phyloP scores from a whole-genome alignment of 2,888 invertebrate genomes.

The Leptura quadrifasciata region DNA sequence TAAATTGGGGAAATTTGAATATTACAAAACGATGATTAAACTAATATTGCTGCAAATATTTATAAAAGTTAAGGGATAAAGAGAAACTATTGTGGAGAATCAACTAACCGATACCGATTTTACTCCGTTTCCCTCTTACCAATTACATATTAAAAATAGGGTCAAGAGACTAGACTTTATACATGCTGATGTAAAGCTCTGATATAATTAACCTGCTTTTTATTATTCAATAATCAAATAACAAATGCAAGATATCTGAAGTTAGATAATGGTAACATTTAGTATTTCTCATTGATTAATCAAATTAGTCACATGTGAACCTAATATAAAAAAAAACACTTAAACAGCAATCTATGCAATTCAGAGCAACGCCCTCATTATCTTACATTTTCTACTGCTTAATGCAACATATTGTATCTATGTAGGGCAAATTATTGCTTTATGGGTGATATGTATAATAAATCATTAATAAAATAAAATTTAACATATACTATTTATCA shows the following conservation, averaged over 20 bases:
- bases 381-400: conserved; percentile 12
- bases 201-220: conserved; percentile 1
- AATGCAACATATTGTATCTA: conserved; percentile 24
- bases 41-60: too few species aligned
- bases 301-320: conserved; percentile 16
- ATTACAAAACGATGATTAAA: too few species aligned
- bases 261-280: not conserved
- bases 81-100: too few species aligned
- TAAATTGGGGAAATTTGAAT: too few species aligned
- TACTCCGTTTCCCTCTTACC: too few species aligned
- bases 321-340: not conserved
- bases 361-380: conserved; percentile 12
- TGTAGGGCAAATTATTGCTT: conserved; percentile 15
- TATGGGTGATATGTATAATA: conserved; percentile 1
- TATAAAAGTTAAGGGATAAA: too few species aligned
- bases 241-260: conserved; percentile 1
- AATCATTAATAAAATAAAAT: conserved; percentile 18
- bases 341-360: conserved; percentile 15
- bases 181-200: not conserved
- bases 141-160: not conserved
- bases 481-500: conserved; percentile 20
- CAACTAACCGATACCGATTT: too few species aligned
- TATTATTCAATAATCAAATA: not conserved
- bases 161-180: not conserved
- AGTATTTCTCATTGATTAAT: conserved; percentile 5